These are phyloP conservation scores for Capra hircus DNA, from an alignment of 2,113 vertebrate genomes.

Conservation along the genomic window DNA sequence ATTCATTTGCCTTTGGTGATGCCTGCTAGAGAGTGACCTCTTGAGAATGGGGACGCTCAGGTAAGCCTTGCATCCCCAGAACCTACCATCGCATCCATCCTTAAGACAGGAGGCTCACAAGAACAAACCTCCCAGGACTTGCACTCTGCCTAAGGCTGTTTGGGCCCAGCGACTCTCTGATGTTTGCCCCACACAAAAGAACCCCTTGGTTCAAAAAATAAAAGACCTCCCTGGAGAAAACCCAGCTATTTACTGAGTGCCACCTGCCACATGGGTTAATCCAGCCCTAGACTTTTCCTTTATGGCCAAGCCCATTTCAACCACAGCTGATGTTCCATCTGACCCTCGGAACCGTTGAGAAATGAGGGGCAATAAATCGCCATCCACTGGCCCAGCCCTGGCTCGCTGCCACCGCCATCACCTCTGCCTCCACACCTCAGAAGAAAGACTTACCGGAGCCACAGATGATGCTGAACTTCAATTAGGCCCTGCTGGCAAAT, in stretches of 20 bases:
- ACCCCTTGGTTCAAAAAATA: neutral
- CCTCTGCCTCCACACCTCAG: slow-evolving; percentile 45
- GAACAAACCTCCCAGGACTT: too few relatives aligned
- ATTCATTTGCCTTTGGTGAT: neutral
- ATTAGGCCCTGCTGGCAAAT: slow-evolving; percentile 76
- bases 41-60: neutral
- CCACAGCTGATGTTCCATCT: slow-evolving; percentile 59
- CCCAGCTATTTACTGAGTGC: neutral
- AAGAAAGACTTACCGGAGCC: slow-evolving; percentile 62
- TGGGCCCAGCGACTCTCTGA: neutral
- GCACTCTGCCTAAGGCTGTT: neutral
- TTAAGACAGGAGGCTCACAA: neutral
- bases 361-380: slow-evolving; percentile 63
- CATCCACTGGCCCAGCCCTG: neutral
- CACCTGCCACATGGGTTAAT: slow-evolving; percentile 49
- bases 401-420: neutral
- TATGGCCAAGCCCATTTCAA: slow-evolving; percentile 30
- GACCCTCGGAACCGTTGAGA: slow-evolving; percentile 28
- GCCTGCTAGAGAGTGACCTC: neutral
- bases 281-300: slow-evolving; percentile 30
- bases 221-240: slow-evolving; percentile 16
- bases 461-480: slow-evolving; percentile 76
- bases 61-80: neutral
- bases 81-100: neutral
- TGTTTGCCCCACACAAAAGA: neutral